Base-by-base conservation (phyloP, 92 coral and sea anemone species). In the Virgularia gustaviana region DNA sequence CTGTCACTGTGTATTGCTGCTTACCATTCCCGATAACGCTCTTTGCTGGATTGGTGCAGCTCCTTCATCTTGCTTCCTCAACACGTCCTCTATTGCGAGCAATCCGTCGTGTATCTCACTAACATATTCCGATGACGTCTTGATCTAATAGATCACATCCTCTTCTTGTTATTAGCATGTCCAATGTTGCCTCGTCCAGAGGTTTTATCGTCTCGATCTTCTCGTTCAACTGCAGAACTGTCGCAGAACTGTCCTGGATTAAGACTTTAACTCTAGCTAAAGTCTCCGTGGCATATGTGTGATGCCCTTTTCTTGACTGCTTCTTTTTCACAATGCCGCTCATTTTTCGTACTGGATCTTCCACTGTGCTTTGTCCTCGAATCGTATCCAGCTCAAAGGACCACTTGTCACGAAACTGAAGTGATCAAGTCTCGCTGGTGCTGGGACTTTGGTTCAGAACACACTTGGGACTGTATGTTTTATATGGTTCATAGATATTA, bases 331-430 rank as follows among this genome's bases (percentile, higher is more conserved):
- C n/a, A n/a, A n/a, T n/a, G n/a, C n/a, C n/a, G 8, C n/a, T n/a
- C n/a, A n/a, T n/a, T n/a, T n/a, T n/a, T n/a, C n/a, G n/a, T 5
- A 34, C 25, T 57, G 16, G 25, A 5, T 22, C 16, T 37, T 57
- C n/a, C 7, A 34, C 25, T 2, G 19, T 57, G 32, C 6, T 22
- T 24, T 34, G 25, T 25, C 64, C 31, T 57, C 64, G 36, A 25
- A 22, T 28, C 2, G n/a, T n/a, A 72, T 74, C 71, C 58, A 59
- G 79, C 72, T 74, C 59, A 49, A 74, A 74, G 79, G 79, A 74
- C 79, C 79, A 74, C 16, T 70, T 74, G 9, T 74, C 55, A 33
- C 71, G 59, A 51, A 59, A 74, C 64, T 57, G 6, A 57, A 16
- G 33, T 20, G 10, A 25, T 57, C 25, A 57, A 57, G 36, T 57